A percentile compares a stretch with the other conserved stretches of the same genome.
These are phyloP conservation scores for Anhinga rufa DNA, from an alignment of 2,113 vertebrate genomes.

Conservation along the genomic window DNA sequence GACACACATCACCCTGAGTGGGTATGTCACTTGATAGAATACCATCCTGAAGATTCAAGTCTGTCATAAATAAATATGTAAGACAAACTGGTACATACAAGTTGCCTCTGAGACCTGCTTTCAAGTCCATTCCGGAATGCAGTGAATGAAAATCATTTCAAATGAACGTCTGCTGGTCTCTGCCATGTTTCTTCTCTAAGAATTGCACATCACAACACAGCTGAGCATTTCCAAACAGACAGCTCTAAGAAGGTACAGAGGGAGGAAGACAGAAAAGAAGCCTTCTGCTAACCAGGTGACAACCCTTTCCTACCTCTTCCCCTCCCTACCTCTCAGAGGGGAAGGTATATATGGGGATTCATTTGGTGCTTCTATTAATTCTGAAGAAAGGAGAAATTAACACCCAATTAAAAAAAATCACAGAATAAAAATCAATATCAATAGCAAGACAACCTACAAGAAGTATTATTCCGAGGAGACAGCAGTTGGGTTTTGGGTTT, in stretches of 20 bases:
- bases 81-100: conserved; percentile 66
- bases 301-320: neutral
- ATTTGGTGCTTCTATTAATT: neutral
- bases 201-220: conserved; percentile 1
- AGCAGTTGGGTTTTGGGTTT: neutral
- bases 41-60: conserved; percentile 66
- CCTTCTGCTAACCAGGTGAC: neutral
- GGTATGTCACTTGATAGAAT: conserved; percentile 70
- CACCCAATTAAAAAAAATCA: neutral
- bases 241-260: conserved; percentile 2
- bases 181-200: conserved; percentile 38
- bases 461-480: neutral
- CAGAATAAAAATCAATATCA: neutral
- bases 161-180: conserved; percentile 69
- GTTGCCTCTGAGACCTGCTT: conserved; percentile 74
- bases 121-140: conserved; percentile 65
- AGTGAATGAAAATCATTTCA: conserved; percentile 69
- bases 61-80: conserved; percentile 62
- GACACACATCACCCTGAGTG: conserved; percentile 54
- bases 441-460: neutral
- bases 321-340: neutral
- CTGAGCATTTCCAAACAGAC: neutral
- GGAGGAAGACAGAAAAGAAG: neutral
- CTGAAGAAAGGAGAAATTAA: neutral
- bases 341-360: neutral